A percentile compares a stretch with the other conserved stretches of the same genome.
Conservation (phyloP, 2,113 vertebrate genomes). For the Pachyramphus minor region DNA sequence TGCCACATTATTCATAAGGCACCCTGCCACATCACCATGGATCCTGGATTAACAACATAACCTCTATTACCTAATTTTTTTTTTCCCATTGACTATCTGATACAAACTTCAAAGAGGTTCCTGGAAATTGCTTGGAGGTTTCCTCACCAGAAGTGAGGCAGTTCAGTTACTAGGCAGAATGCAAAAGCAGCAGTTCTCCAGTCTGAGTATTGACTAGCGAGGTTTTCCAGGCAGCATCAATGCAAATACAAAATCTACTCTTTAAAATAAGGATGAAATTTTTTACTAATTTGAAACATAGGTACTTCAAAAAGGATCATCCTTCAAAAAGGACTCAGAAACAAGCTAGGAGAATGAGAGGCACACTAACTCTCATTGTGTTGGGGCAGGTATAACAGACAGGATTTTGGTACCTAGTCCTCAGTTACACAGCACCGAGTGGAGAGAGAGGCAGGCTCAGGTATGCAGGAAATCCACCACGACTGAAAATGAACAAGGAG, state of each 20-base stretch:
- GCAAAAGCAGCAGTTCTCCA: background rate
- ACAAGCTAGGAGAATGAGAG: background rate
- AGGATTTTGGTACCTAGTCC: background rate
- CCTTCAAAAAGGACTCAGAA: background rate
- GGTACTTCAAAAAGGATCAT: background rate
- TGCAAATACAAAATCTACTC: background rate
- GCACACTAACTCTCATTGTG: background rate
- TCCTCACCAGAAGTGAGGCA: background rate
- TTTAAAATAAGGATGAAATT: background rate
- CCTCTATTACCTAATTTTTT: background rate
- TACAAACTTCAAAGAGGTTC: background rate
- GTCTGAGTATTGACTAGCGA: accelerated
- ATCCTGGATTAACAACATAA: background rate
- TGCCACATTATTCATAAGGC: background rate
- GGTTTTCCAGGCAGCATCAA: background rate
- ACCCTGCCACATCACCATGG: background rate
- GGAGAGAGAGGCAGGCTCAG: background rate
- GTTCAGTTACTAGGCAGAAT: background rate
- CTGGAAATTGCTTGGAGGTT: background rate
- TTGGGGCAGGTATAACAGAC: background rate
- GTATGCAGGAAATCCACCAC: background rate
- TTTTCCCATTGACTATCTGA: background rate
- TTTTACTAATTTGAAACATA: background rate
- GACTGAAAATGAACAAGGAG: background rate
- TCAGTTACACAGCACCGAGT: background rate